Percentiles rank a stretch among this genome's conserved stretches.
Conservation (phyloP, 1,140 invertebrate species). For the Drosophila malerkotliana region DNA sequence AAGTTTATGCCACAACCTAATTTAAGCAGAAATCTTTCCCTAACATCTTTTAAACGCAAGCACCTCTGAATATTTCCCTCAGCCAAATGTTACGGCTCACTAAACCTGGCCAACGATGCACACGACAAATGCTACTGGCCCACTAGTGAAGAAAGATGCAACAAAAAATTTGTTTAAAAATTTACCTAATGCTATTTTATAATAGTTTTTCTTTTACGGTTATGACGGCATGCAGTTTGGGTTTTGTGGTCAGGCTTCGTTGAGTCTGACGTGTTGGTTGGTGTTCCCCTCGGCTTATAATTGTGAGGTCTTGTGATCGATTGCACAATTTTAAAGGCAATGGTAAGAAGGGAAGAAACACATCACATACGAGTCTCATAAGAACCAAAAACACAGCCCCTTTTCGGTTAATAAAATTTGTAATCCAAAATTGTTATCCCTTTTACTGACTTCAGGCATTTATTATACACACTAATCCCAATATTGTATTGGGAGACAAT, state of each 20-base stretch:
- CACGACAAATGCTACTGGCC: constrained; percentile 37
- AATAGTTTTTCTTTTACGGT: constrained; percentile 67
- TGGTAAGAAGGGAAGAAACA: background rate
- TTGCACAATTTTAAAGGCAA: constrained; percentile 27
- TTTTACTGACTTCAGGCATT: background rate
- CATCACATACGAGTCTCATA: background rate
- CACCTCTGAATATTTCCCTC: background rate
- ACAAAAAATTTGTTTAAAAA: constrained; percentile 51
- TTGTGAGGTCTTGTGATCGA: constrained; percentile 32
- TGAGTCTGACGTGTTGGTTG: constrained; percentile 18
- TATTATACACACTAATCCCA: background rate
- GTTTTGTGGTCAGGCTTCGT: constrained; percentile 55
- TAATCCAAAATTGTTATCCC: background rate
- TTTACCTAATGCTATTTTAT: constrained; percentile 75
- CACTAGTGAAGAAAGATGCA: constrained; percentile 29
- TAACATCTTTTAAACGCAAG: background rate
- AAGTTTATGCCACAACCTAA: background rate
- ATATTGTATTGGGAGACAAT: background rate
- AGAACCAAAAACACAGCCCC: background rate
- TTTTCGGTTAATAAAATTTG: background rate
- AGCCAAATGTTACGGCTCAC: constrained; percentile 38
- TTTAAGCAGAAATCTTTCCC: background rate
- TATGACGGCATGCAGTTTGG: constrained; percentile 50
- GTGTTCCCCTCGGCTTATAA: constrained; percentile 32
- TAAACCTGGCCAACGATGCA: constrained; percentile 53